Evolutionary conservation across 1,140 invertebrate genomes (phyloP).

Genomic region (Brevipalpus yothersi): DNA sequence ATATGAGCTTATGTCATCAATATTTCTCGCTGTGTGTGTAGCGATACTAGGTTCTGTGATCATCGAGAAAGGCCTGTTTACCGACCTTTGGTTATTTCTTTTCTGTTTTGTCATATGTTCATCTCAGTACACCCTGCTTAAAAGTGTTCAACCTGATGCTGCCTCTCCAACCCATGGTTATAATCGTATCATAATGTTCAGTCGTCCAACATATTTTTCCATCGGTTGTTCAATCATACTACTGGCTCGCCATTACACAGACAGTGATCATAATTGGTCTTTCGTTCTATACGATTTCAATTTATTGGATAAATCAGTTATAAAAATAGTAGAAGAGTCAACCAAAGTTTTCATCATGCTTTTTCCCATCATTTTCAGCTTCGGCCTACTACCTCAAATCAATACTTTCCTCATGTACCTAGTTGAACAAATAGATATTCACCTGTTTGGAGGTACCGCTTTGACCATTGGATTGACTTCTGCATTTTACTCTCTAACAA

Average conservation of each 20-base stretch:
- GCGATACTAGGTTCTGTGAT: constrained; percentile 57
- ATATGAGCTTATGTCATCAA: constrained; percentile 55
- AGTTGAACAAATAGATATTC: constrained; percentile 78
- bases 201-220: constrained; percentile 82
- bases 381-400: constrained; percentile 84
- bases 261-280: background rate
- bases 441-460: constrained; percentile 78
- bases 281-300: constrained; percentile 7
- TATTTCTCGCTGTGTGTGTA: constrained; percentile 59
- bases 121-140: constrained; percentile 88
- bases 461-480: constrained; percentile 66
- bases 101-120: constrained; percentile 91
- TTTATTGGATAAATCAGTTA: constrained; percentile 3
- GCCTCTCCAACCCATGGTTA: constrained; percentile 90
- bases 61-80: constrained; percentile 58
- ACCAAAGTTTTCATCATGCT: constrained; percentile 46
- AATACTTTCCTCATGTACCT: constrained; percentile 89
- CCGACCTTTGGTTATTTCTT: constrained; percentile 71
- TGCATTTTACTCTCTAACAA: constrained; percentile 53
- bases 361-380: constrained; percentile 74
- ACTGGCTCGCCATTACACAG: background rate
- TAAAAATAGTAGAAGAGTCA: constrained; percentile 4
- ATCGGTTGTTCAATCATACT: constrained; percentile 31
- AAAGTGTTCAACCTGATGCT: constrained; percentile 95
- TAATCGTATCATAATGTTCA: constrained; percentile 59